Conservation (phyloP, 2,113 vertebrate species). For the Camelus dromedarius region DNA sequence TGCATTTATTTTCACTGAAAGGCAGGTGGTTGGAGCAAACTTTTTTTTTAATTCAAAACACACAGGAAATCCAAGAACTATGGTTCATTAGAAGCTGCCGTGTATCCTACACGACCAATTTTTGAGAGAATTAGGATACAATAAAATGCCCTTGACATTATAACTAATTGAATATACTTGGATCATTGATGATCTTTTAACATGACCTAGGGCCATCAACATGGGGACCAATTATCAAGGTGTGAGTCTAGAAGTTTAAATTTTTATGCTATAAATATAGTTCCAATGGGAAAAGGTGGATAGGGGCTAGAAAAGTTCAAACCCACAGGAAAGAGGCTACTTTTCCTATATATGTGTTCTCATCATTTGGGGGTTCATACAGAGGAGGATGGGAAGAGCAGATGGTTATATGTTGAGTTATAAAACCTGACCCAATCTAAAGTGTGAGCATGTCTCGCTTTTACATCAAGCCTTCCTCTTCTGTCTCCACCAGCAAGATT, state of each 20-base stretch:
- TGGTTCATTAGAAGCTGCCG: background rate
- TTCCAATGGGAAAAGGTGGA: background rate
- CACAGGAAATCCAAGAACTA: background rate
- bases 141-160: background rate
- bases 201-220: constrained; percentile 56
- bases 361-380: background rate
- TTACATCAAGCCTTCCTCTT: background rate
- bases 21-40: background rate
- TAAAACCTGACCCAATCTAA: background rate
- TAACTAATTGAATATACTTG: constrained; percentile 42
- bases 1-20: constrained; percentile 47
- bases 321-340: background rate
- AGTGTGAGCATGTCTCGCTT: background rate
- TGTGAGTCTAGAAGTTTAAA: constrained; percentile 39
- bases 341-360: background rate
- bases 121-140: constrained; percentile 17
- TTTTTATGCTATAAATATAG: constrained; percentile 50
- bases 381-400: background rate
- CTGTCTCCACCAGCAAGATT: background rate
- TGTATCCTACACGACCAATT: background rate
- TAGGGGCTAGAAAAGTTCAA: background rate
- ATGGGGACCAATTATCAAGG: constrained; percentile 68
- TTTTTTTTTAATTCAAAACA: background rate
- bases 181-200: background rate
- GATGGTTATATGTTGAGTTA: background rate